phyloP scores from a whole-genome alignment of 2,888 invertebrate genomes.

The Myathropa florea region DNA sequence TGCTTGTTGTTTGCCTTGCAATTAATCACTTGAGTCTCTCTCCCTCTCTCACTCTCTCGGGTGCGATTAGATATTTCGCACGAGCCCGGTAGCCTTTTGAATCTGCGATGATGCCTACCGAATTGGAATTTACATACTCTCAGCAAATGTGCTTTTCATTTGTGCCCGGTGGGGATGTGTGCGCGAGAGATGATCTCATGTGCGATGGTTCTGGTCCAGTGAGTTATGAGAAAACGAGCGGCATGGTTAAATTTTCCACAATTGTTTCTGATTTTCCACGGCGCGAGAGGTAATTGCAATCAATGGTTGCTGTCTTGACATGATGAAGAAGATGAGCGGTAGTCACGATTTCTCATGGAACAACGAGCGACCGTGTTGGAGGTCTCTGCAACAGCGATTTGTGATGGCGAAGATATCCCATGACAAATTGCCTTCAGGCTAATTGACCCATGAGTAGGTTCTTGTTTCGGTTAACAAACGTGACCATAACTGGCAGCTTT shows the following conservation, averaged over 20 bases:
- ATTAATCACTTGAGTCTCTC: background rate
- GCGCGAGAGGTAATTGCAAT: constrained; percentile 8
- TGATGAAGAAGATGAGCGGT: constrained; percentile 16
- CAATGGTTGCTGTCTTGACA: constrained; percentile 14
- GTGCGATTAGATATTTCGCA: constrained; percentile 32
- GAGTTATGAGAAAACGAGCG: background rate
- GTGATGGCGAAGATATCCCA: background rate
- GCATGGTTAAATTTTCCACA: background rate
- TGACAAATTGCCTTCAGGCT: background rate
- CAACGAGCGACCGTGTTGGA: background rate
- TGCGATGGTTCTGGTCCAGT: background rate
- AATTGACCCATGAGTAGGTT: background rate
- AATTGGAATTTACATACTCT: constrained; percentile 35
- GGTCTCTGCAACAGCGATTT: background rate
- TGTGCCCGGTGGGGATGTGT: background rate
- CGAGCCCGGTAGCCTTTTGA: constrained; percentile 31
- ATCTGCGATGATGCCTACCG: constrained; percentile 36
- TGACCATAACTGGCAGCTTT: background rate
- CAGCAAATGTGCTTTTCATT: background rate
- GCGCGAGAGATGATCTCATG: constrained; percentile 42
- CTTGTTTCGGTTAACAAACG: background rate
- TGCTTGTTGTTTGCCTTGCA: constrained; percentile 47
- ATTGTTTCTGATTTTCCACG: background rate
- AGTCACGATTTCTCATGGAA: constrained; percentile 48
- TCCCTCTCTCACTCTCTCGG: background rate